A percentile compares a stretch with the other conserved stretches of the same genome.
Conservation (phyloP, 30 jellyfish, hydroid and myxozoan species). For the Phacellophora camtschatica region DNA sequence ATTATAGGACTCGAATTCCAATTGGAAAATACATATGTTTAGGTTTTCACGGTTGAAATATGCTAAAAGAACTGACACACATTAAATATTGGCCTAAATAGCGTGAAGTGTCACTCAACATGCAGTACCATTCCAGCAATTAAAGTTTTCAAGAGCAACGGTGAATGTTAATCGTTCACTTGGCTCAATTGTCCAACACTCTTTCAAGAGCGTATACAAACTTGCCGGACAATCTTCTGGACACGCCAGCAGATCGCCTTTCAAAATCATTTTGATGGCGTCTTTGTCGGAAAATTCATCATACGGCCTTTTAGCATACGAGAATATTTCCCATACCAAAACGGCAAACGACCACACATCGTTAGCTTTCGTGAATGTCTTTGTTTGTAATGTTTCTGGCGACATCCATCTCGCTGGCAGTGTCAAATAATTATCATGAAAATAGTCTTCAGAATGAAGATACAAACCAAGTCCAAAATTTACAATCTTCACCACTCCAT, state of each 20-base stretch:
- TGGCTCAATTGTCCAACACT: constrained; percentile 47
- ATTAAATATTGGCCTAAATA: too few relatives aligned
- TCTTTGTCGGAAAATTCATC: constrained; percentile 61
- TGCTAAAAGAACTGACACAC: too few relatives aligned
- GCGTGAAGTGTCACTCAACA: neutral
- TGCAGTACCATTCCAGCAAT: constrained; percentile 46
- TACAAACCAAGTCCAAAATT: constrained; percentile 70
- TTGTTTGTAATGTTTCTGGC: constrained; percentile 80
- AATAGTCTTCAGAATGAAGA: constrained; percentile 77
- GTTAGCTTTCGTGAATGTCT: constrained; percentile 31
- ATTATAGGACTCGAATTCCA: too few relatives aligned
- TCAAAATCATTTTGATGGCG: constrained; percentile 16
- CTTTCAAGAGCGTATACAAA: constrained; percentile 38
- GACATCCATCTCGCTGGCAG: constrained; percentile 91
- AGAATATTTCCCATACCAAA: constrained; percentile 84
- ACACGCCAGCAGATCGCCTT: constrained; percentile 39
- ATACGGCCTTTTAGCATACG: constrained; percentile 75
- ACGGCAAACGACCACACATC: constrained; percentile 84
- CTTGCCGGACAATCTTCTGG: constrained; percentile 85
- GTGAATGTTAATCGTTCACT: constrained; percentile 3
- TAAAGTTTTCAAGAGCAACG: neutral
- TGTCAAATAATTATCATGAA: constrained; percentile 14
- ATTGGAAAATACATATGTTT: too few relatives aligned
- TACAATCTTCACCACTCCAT: constrained; percentile 64
- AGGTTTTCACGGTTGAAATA: too few relatives aligned